phyloP scores from a whole-genome alignment of 2,113 vertebrate species.

The Dipodomys merriami region DNA sequence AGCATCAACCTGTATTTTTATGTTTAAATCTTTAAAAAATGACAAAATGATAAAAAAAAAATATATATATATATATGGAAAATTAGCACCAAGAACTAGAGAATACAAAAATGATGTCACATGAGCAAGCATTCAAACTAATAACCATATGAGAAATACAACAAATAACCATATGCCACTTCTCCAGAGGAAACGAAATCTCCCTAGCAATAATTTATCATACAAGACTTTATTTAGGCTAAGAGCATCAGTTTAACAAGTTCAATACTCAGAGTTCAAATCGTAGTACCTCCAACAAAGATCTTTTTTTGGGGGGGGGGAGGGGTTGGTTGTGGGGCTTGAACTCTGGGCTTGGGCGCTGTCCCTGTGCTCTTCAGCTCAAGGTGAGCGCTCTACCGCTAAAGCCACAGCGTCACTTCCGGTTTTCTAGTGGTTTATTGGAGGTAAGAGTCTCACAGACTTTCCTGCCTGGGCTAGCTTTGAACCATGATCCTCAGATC shows the following conservation, averaged over 20 bases:
- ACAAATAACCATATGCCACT: neutral
- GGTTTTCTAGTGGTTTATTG: too few species aligned
- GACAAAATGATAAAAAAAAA: neutral
- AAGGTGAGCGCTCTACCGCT: too few species aligned
- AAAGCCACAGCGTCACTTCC: too few species aligned
- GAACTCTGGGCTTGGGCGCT: too few species aligned
- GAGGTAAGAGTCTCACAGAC: too few species aligned
- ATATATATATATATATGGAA: too few species aligned
- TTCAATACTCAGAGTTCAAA: too few species aligned
- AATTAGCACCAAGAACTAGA: neutral
- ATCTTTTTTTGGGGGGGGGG: neutral
- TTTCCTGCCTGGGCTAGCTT: too few species aligned
- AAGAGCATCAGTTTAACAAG: too few species aligned
- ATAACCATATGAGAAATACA: neutral
- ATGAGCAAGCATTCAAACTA: neutral
- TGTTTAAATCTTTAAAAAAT: constrained; percentile 10
- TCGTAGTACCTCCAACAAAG: neutral
- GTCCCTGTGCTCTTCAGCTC: too few species aligned
- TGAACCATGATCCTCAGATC: too few species aligned
- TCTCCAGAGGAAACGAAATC: neutral
- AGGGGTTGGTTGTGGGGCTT: too few species aligned
- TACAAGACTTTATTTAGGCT: neutral
- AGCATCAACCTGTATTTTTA: neutral
- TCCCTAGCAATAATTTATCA: neutral
- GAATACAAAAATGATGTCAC: neutral